These are phyloP conservation scores for Chitala chitala DNA, from an alignment of 2,113 vertebrate species.

Conservation along the genomic window DNA sequence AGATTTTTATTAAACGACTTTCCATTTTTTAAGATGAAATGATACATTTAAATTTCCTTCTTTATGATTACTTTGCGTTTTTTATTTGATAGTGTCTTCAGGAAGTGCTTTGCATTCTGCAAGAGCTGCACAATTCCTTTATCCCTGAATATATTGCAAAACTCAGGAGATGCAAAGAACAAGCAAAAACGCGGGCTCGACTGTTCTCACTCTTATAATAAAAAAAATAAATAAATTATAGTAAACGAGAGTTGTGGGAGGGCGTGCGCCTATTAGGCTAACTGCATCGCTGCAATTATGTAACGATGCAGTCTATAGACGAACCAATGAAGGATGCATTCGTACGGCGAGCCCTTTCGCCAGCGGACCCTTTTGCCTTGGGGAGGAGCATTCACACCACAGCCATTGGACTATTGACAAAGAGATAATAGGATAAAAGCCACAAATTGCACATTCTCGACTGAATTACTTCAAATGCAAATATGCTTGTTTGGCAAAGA, in stretches of 20 bases:
- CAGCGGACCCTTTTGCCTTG: background rate
- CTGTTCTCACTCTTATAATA: background rate
- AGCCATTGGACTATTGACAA: constrained; percentile 13
- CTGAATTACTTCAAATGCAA: constrained; percentile 31
- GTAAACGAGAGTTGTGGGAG: constrained; percentile 21
- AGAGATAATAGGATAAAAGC: constrained; percentile 35
- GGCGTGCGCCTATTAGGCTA: background rate
- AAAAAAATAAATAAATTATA: background rate
- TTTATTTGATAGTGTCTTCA: constrained; percentile 14
- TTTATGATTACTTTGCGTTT: constrained; percentile 7
- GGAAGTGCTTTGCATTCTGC: constrained; percentile 6
- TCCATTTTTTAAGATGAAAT: constrained; percentile 13
- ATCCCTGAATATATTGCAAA: background rate
- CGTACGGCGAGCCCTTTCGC: constrained; percentile 23
- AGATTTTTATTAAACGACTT: constrained; percentile 14
- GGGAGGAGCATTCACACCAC: background rate
- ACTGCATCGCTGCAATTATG: too few species aligned
- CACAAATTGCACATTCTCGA: constrained; percentile 25
- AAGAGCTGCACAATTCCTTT: background rate
- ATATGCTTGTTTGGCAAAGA: constrained; percentile 19
- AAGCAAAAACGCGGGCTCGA: background rate
- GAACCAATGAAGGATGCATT: constrained; percentile 9
- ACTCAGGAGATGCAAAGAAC: background rate
- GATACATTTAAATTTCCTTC: constrained; percentile 15
- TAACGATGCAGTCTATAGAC: constrained; percentile 30